Evolutionary conservation across 2,888 invertebrate species (phyloP).

Genomic region (Choreutis nemorana): DNA sequence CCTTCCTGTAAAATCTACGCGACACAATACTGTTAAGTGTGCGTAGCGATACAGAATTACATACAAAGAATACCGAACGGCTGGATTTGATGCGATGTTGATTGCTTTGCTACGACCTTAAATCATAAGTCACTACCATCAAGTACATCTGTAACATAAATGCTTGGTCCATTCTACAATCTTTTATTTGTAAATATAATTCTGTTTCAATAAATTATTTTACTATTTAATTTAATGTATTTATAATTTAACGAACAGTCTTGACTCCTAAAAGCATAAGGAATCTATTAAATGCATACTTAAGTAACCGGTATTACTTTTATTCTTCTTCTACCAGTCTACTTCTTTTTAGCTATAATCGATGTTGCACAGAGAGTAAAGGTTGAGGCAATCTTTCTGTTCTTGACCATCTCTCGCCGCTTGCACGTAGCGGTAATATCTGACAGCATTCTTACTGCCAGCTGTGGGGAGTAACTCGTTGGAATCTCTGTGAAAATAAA

Average conservation of each 20-base stretch:
- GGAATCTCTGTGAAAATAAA: too few relatives aligned
- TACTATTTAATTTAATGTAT: conserved; percentile 6
- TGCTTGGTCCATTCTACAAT: too few relatives aligned
- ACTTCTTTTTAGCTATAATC: conserved; percentile 67
- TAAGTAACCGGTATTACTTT: not conserved
- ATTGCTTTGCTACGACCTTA: too few relatives aligned
- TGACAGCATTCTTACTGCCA: conserved; percentile 74
- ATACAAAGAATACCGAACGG: too few relatives aligned
- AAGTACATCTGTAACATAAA: too few relatives aligned
- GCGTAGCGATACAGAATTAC: too few relatives aligned
- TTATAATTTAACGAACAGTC: conserved; percentile 2
- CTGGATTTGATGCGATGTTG: too few relatives aligned
- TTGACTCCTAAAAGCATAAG: conserved; percentile 1
- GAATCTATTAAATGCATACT: conserved; percentile 1
- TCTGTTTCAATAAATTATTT: not conserved
- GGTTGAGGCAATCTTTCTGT: conserved; percentile 73
- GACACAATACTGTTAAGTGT: too few relatives aligned
- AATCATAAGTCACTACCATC: too few relatives aligned
- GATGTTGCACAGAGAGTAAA: conserved; percentile 75
- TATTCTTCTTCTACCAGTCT: not conserved
- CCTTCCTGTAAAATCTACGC: too few relatives aligned
- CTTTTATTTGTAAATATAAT: not conserved
- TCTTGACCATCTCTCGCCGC: conserved; percentile 87
- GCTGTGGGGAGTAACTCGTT: conserved; percentile 75
- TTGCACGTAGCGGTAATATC: conserved; percentile 81